Evolutionary conservation across 2,888 invertebrate genomes (phyloP).

Genomic region (Nasonia oneida): DNA sequence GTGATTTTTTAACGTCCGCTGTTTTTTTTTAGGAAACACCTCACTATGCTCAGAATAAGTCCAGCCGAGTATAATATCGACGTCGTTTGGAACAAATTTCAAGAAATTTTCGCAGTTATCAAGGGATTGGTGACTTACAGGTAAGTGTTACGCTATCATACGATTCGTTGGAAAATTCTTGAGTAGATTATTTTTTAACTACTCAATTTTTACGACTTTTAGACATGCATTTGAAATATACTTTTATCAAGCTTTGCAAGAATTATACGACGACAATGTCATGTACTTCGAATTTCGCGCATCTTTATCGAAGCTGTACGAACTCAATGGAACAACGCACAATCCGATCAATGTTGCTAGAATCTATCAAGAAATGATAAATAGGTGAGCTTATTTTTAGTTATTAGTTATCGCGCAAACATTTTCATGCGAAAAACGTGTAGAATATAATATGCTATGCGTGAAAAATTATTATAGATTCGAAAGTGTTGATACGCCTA

Average conservation of each 20-base stretch:
- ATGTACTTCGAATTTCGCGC: slow-evolving; percentile 86
- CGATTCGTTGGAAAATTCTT: background rate
- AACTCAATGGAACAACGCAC: slow-evolving; percentile 83
- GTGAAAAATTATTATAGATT: too few species aligned
- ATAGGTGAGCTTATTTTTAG: slow-evolving; percentile 79
- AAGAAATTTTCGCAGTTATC: background rate
- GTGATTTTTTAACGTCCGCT: background rate
- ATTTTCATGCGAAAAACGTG: too few species aligned
- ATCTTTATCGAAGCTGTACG: slow-evolving; percentile 83
- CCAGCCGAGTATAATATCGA: background rate
- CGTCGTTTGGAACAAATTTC: background rate
- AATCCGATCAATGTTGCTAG: slow-evolving; percentile 81
- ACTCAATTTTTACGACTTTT: slow-evolving; percentile 19
- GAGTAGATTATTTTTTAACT: slow-evolving; percentile 65
- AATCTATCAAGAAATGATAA: slow-evolving; percentile 82
- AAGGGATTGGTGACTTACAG: background rate
- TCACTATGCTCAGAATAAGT: background rate
- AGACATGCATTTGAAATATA: slow-evolving; percentile 85
- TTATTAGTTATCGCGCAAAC: too few species aligned
- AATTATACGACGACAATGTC: slow-evolving; percentile 84
- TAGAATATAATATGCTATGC: too few species aligned
- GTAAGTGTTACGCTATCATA: background rate
- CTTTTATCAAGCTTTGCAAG: slow-evolving; percentile 83
- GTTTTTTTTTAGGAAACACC: background rate
- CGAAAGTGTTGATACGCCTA: too few species aligned